Percentiles rank a stretch among this genome's conserved stretches.
phyloP scores from a whole-genome alignment of 2,797 vertebrate species.

The Emydoidea blandingii region DNA sequence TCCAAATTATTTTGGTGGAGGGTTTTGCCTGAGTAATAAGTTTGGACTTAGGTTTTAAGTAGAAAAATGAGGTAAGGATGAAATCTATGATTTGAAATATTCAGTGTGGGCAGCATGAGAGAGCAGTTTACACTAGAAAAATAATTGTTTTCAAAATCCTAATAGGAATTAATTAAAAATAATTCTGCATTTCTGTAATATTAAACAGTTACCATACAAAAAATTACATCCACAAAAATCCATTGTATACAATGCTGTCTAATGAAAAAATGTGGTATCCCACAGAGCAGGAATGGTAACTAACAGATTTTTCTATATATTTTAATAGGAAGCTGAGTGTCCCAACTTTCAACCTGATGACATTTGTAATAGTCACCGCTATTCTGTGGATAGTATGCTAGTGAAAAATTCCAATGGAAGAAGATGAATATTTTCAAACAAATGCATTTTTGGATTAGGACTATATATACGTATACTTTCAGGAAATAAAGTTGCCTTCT shows the following conservation, averaged over 20 bases:
- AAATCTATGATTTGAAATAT: neutral
- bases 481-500: neutral
- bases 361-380: neutral
- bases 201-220: neutral
- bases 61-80: neutral
- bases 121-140: neutral
- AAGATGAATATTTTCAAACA: neutral
- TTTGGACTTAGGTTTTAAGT: rapidly evolving
- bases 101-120: neutral
- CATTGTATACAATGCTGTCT: neutral
- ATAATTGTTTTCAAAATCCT: neutral
- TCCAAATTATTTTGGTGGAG: neutral
- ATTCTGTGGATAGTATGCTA: neutral
- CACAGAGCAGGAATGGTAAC: neutral
- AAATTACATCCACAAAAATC: neutral
- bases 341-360: neutral
- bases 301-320: neutral
- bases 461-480: too few species aligned
- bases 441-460: neutral
- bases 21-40: neutral
- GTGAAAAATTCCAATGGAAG: neutral
- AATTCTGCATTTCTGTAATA: neutral
- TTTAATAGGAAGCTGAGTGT: neutral
- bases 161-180: neutral
- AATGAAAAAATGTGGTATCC: neutral